phyloP scores from a whole-genome alignment of 2,888 invertebrate genomes.

The Aelia acuminata region DNA sequence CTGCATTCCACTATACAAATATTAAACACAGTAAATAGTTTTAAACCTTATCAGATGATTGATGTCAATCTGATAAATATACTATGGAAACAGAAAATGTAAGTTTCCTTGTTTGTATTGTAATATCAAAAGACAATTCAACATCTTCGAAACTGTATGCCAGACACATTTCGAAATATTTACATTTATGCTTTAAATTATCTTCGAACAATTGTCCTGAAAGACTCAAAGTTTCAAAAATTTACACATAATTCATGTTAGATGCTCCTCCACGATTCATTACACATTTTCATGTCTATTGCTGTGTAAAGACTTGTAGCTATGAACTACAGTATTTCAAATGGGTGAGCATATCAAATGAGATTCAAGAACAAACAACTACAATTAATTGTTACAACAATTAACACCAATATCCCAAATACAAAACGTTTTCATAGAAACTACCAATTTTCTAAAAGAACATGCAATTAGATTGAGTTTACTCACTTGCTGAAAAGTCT shows the following conservation, averaged over 20 bases:
- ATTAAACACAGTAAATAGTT: slow-evolving; percentile 38
- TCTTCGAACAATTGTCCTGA: slow-evolving; percentile 52
- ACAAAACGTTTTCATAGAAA: slow-evolving; percentile 57
- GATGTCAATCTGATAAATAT: slow-evolving; percentile 2
- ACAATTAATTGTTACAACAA: slow-evolving; percentile 43
- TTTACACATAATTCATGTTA: background rate
- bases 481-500: slow-evolving; percentile 42
- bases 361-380: slow-evolving; percentile 34
- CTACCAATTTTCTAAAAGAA: slow-evolving; percentile 56
- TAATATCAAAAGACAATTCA: slow-evolving; percentile 17
- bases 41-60: slow-evolving; percentile 18
- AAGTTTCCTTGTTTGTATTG: background rate
- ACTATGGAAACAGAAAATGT: background rate
- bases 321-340: background rate
- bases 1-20: slow-evolving; percentile 41
- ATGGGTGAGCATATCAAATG: slow-evolving; percentile 18
- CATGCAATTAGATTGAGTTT: slow-evolving; percentile 51
- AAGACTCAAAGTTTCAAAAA: slow-evolving; percentile 44
- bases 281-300: background rate
- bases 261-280: slow-evolving; percentile 24
- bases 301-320: background rate
- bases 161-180: slow-evolving; percentile 34
- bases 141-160: slow-evolving; percentile 38
- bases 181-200: slow-evolving; percentile 10
- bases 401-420: slow-evolving; percentile 42